These are phyloP conservation scores for Euura saliciscinereae DNA, from an alignment of 1,140 invertebrate genomes.

Conservation along the genomic window DNA sequence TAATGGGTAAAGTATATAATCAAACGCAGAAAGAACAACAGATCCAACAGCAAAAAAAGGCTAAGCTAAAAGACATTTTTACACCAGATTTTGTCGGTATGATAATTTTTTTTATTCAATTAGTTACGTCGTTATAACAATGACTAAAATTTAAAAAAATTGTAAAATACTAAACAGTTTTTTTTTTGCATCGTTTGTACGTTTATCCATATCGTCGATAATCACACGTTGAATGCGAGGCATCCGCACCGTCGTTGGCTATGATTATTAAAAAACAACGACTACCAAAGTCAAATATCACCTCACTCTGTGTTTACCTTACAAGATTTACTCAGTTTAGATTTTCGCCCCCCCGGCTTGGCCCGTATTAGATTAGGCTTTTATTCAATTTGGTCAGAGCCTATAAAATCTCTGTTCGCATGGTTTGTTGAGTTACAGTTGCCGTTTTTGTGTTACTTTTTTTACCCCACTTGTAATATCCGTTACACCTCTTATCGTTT, in stretches of 20 bases:
- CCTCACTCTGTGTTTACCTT: neutral
- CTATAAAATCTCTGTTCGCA: neutral
- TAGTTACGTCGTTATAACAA: too few relatives aligned
- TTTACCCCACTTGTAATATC: too few relatives aligned
- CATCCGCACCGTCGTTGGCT: too few relatives aligned
- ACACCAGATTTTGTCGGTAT: conserved; percentile 73
- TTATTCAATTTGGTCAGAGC: neutral
- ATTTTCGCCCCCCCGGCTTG: neutral
- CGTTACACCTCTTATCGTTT: too few relatives aligned
- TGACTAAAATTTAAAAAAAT: neutral
- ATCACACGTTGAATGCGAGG: too few relatives aligned
- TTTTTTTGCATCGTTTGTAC: neutral
- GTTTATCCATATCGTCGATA: neutral
- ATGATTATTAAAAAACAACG: too few relatives aligned
- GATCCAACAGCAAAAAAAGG: conserved; percentile 67
- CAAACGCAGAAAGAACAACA: conserved; percentile 72
- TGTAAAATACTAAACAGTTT: neutral
- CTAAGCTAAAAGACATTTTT: conserved; percentile 79
- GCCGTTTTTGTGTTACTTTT: neutral
- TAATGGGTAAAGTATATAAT: conserved; percentile 66
- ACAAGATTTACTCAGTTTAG: neutral
- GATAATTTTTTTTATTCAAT: conserved; percentile 24
- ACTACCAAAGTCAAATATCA: too few relatives aligned
- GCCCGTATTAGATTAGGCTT: neutral
- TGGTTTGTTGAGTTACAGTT: neutral